Evolutionary conservation across 2,797 vertebrate genomes (phyloP).

Genomic region (Muscicapa striata): DNA sequence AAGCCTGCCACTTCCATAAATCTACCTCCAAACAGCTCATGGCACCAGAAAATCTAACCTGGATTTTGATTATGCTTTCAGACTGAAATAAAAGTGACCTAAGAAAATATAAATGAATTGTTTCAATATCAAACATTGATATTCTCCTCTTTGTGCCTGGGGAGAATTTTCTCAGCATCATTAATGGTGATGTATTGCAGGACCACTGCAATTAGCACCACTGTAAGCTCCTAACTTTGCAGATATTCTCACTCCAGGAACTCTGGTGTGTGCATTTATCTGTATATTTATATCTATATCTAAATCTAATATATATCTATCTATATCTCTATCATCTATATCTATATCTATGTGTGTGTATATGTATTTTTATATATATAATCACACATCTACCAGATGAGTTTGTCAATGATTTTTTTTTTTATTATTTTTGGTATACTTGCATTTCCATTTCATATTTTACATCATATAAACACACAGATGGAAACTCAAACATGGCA

Average conservation of each 20-base stretch:
- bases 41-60: background rate
- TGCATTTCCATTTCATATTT: background rate
- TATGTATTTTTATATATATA: too few relatives aligned
- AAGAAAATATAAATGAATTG: background rate
- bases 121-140: background rate
- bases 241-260: background rate
- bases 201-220: background rate
- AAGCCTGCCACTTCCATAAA: background rate
- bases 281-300: too few relatives aligned
- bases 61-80: background rate
- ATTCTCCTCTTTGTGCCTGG: background rate
- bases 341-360: accelerated
- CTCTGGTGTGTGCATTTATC: background rate
- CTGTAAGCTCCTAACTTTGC: background rate
- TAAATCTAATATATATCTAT: too few relatives aligned
- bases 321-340: background rate
- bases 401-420: background rate
- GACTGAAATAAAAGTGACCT: background rate
- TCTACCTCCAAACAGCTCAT: background rate
- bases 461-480: background rate
- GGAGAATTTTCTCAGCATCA: background rate
- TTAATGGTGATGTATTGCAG: background rate
- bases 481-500: background rate
- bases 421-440: background rate
- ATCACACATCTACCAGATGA: background rate